phyloP scores from a whole-genome alignment of 2,113 vertebrate species.

The Prinia subflava region DNA sequence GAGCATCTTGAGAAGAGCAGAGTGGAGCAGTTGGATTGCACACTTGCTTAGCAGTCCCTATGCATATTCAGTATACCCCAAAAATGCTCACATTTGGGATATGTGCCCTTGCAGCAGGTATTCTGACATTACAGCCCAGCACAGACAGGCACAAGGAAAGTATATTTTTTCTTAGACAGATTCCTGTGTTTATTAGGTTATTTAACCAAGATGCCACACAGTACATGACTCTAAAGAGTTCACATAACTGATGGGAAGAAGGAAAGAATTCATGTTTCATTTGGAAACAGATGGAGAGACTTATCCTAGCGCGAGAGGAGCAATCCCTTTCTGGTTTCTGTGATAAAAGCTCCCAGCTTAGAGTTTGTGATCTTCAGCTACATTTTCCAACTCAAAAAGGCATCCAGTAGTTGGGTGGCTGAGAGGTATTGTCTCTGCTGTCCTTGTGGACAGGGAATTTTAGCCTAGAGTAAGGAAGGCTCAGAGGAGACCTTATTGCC shows the following conservation, averaged over 20 bases:
- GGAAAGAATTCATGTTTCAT: background rate
- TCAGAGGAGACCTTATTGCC: background rate
- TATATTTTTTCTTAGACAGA: background rate
- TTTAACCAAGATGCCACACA: background rate
- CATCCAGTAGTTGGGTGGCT: background rate
- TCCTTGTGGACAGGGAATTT: background rate
- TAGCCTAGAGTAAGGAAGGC: background rate
- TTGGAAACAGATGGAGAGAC: background rate
- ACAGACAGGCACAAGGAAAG: background rate
- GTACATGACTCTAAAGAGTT: background rate
- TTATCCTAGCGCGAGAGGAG: fast-evolving
- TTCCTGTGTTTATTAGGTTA: background rate
- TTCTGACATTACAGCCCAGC: background rate
- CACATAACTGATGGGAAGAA: background rate
- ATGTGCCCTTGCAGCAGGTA: fast-evolving
- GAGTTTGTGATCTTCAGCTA: background rate
- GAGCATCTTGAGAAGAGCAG: background rate
- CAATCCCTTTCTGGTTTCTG: background rate
- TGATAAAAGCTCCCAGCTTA: background rate
- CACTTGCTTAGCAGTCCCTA: fast-evolving
- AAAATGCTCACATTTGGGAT: background rate
- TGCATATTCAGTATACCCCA: background rate
- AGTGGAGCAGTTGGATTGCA: background rate
- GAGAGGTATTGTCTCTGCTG: background rate
- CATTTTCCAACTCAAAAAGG: background rate